Evolutionary conservation across 92 coral and sea anemone species (phyloP), one percentile per base, ranked within the genome.

Genomic region (Blastomussa wellsi): DNA sequence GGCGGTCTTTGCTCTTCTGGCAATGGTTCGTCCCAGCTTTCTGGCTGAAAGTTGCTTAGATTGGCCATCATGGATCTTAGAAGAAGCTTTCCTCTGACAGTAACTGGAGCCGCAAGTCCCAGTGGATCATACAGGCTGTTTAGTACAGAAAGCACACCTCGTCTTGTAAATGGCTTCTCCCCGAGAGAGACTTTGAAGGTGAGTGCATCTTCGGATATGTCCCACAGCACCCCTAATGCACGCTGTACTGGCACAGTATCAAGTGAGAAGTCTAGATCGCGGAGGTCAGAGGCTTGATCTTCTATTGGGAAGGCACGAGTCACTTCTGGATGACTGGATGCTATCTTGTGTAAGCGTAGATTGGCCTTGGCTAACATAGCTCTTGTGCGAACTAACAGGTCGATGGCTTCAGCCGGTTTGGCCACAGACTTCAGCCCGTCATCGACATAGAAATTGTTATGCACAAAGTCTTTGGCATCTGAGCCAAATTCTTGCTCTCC

Each of bases 121-220:
- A 74, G 81, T 0, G 87, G 87, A 26, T 84, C 81, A 39, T 84
- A 84, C 29, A 84, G 76, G 41, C 88, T 75, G 37, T 84, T 84
- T 15, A 79, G 16, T 36, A 31, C 39, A 0, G 88, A 84, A 0
- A 84, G n/a, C 7, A 84, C 82, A 17, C 88, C 75, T 5, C 82
- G 73, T 53, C 87, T 84, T 41, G 82, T 62, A 37, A 73, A 83
- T 53, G 81, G 80, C 38, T 59, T 76, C 15, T 19, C 19, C 42
- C 28, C 82, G 0, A 19, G 32, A 14, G 38, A 38, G 20, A 53
- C 79, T 28, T 71, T 57, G 71, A 84, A 59, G 62, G 88, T 84
- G 74, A 84, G 60, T 20, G 82, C 74, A 29, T 84, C 74, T 14
- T 41, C n/a, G 10, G 72, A 71, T 52, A 84, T 53, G 72, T 84